These are phyloP conservation scores for Dastarcus helophoroides DNA, from an alignment of 2,888 invertebrate genomes.

Conservation along the genomic window DNA sequence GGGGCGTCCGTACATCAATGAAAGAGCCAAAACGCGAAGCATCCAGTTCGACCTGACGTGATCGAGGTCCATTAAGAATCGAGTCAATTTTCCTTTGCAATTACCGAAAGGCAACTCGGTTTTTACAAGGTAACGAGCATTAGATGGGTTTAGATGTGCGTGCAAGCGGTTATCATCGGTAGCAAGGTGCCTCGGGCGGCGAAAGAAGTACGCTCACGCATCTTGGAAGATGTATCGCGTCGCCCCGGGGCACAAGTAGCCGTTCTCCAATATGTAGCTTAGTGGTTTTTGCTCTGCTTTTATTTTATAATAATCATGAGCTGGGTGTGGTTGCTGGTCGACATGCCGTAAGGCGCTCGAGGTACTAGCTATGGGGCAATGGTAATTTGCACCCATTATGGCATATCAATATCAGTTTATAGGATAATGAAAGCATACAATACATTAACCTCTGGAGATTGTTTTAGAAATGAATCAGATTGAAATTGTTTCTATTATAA, in stretches of 20 bases:
- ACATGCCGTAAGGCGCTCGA: slow-evolving; percentile 16
- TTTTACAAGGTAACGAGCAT: slow-evolving; percentile 10
- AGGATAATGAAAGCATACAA: too few species aligned
- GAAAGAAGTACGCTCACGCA: slow-evolving; percentile 11
- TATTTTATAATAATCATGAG: slow-evolving; percentile 18
- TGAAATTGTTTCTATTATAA: too few species aligned
- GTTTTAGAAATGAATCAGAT: too few species aligned
- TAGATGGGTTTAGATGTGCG: slow-evolving; percentile 12
- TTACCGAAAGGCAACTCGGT: slow-evolving; percentile 8
- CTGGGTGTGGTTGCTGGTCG: slow-evolving; percentile 18
- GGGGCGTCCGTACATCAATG: too few species aligned
- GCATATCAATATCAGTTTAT: too few species aligned
- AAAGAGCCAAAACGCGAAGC: too few species aligned
- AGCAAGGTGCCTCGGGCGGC: slow-evolving; percentile 9
- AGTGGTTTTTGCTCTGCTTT: slow-evolving; percentile 21
- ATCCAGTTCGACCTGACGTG: too few species aligned
- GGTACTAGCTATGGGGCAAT: slow-evolving; percentile 20
- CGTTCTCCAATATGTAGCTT: slow-evolving; percentile 6
- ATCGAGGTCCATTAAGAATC: too few species aligned
- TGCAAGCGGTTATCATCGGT: slow-evolving; percentile 11
- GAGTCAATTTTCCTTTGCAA: slow-evolving; percentile 9
- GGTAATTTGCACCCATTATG: too few species aligned
- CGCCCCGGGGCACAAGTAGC: slow-evolving; percentile 7
- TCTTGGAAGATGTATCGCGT: slow-evolving; percentile 9
- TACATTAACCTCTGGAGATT: too few species aligned